Percentiles rank a stretch among this genome's conserved stretches.
Evolutionary conservation across 2,888 invertebrate species (phyloP).

Genomic region (Parnassius apollo): DNA sequence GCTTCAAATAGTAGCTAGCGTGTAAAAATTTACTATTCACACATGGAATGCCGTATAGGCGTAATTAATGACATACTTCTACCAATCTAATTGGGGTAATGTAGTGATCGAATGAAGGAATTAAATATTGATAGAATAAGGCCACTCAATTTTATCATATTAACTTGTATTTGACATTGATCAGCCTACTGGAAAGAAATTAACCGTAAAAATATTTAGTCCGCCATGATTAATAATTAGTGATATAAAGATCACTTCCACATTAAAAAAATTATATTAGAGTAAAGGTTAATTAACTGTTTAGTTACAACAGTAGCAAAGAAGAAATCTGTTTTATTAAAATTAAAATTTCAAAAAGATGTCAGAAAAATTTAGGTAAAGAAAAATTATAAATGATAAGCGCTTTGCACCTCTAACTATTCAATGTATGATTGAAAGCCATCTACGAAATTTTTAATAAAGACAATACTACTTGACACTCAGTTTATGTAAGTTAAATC

Average conservation of each 20-base stretch:
- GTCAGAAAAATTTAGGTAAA: slow-evolving; percentile 38
- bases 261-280: slow-evolving; percentile 49
- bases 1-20: too few species aligned
- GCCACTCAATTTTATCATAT: neutral
- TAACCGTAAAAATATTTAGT: slow-evolving; percentile 1
- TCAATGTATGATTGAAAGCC: too few species aligned
- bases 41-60: too few species aligned
- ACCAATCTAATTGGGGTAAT: too few species aligned
- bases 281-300: slow-evolving; percentile 69
- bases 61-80: too few species aligned
- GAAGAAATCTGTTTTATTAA: slow-evolving; percentile 59
- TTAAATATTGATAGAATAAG: neutral
- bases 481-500: too few species aligned
- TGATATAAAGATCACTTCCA: slow-evolving; percentile 43
- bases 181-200: too few species aligned
- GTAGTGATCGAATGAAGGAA: too few species aligned
- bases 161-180: neutral
- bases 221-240: slow-evolving; percentile 34
- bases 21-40: too few species aligned
- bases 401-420: neutral
- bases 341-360: slow-evolving; percentile 51
- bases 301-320: slow-evolving; percentile 75
- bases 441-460: too few species aligned
- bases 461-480: too few species aligned
- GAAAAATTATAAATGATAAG: slow-evolving; percentile 30